A percentile compares a stretch with the other conserved stretches of the same genome.
Conservation (phyloP, 2,888 invertebrate genomes). For the Callyntrura guangdongensis region DNA sequence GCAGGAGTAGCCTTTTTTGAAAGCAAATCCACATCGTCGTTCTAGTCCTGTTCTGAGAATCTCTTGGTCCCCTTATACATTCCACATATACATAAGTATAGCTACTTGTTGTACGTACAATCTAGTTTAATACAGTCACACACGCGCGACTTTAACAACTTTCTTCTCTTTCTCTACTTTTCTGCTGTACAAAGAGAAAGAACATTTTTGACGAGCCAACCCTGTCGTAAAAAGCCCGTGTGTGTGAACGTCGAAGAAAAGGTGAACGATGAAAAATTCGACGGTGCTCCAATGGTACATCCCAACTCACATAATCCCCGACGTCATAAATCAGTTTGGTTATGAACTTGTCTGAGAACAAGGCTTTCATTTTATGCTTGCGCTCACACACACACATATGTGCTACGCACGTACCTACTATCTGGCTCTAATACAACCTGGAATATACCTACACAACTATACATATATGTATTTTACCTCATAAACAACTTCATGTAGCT, state of each 20-base stretch:
- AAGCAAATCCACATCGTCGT: too few relatives aligned
- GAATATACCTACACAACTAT: not conserved
- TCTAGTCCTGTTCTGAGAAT: too few relatives aligned
- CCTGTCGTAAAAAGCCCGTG: constrained; percentile 1
- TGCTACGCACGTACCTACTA: constrained; percentile 23
- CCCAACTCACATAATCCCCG: constrained; percentile 66
- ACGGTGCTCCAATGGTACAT: constrained; percentile 14
- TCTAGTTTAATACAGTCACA: too few relatives aligned
- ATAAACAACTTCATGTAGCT: too few relatives aligned
- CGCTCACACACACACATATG: not conserved
- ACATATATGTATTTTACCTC: too few relatives aligned
- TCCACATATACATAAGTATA: too few relatives aligned
- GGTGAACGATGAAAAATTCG: constrained; percentile 38
- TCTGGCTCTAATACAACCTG: not conserved
- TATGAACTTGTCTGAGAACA: constrained; percentile 68
- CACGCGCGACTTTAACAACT: too few relatives aligned
- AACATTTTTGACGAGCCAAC: not conserved
- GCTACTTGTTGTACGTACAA: too few relatives aligned
- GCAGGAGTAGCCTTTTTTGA: too few relatives aligned
- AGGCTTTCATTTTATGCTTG: constrained; percentile 9
- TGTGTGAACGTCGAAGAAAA: constrained; percentile 8
- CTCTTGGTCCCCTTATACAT: too few relatives aligned
- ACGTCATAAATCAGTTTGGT: constrained; percentile 75
- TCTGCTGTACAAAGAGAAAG: not conserved
- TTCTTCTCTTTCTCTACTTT: too few relatives aligned